Conservation (phyloP, 2,888 invertebrate genomes). For the Stomorhina lunata region DNA sequence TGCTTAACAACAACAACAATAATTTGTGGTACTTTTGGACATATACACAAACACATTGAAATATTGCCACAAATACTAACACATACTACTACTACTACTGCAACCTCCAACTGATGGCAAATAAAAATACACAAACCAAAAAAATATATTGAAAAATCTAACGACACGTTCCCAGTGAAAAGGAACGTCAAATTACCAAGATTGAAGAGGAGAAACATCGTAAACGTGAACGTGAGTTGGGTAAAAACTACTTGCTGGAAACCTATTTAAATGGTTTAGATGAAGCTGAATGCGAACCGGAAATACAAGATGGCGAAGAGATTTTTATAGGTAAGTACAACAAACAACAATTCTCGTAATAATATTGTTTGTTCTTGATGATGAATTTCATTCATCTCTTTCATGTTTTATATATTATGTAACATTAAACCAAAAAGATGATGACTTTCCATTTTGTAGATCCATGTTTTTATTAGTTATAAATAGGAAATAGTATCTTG, state of each 20-base stretch:
- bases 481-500: no score
- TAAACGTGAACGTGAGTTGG: slow-evolving; percentile 86
- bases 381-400: not conserved
- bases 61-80: slow-evolving; percentile 5
- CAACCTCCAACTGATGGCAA: not conserved
- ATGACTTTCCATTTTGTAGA: not conserved
- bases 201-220: slow-evolving; percentile 89
- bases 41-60: slow-evolving; percentile 8
- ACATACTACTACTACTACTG: not conserved
- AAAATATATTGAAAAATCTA: not conserved
- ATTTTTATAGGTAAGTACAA: slow-evolving; percentile 69
- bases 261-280: slow-evolving; percentile 85
- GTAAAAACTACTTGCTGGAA: slow-evolving; percentile 89
- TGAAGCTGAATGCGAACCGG: slow-evolving; percentile 77
- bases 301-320: slow-evolving; percentile 65
- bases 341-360: not conserved
- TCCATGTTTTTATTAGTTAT: no score
- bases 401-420: not conserved
- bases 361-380: not conserved
- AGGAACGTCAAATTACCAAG: slow-evolving; percentile 88
- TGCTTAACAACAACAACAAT: slow-evolving; percentile 56
- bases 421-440: not conserved
- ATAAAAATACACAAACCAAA: not conserved
- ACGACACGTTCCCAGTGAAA: slow-evolving; percentile 81
- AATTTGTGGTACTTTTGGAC: slow-evolving; percentile 49